These are phyloP conservation scores for Scophthalmus maximus DNA, from an alignment of 2,113 vertebrate species.

Conservation along the genomic window DNA sequence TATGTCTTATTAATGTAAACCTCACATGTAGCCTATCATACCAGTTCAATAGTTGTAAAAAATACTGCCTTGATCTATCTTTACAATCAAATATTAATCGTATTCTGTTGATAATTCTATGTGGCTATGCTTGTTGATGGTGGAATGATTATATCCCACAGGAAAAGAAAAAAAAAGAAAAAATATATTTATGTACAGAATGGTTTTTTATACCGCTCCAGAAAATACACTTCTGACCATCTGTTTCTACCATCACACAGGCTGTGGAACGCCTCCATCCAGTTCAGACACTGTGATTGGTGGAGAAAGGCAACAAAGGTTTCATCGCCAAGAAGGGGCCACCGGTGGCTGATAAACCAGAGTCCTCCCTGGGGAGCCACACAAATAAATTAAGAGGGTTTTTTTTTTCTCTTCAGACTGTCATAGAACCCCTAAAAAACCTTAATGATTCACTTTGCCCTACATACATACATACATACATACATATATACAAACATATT, in stretches of 20 bases:
- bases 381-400: constrained; percentile 68
- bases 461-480: constrained; percentile 54
- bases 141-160: constrained; percentile 48
- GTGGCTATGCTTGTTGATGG: constrained; percentile 9
- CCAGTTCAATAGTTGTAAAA: constrained; percentile 25
- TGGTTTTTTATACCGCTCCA: constrained; percentile 4
- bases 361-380: constrained; percentile 42
- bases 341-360: constrained; percentile 50
- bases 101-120: constrained; percentile 20
- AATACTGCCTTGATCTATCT: constrained; percentile 16
- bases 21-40: not conserved
- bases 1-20: constrained; percentile 30
- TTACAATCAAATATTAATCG: constrained; percentile 21
- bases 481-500: constrained; percentile 58
- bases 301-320: constrained; percentile 33
- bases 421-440: constrained; percentile 35
- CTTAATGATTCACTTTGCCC: constrained; percentile 43
- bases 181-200: not conserved
- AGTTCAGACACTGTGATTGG: constrained; percentile 49
- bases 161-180: not conserved
- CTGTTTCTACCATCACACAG: constrained; percentile 57
- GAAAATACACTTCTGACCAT: constrained; percentile 31
- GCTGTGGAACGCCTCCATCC: constrained; percentile 52
- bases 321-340: constrained; percentile 47
- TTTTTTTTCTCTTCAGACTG: constrained; percentile 45